Evolutionary conservation across 2,888 invertebrate genomes (phyloP), one percentile per base, ranked within the genome.

Genomic region (Unio delphinus): DNA sequence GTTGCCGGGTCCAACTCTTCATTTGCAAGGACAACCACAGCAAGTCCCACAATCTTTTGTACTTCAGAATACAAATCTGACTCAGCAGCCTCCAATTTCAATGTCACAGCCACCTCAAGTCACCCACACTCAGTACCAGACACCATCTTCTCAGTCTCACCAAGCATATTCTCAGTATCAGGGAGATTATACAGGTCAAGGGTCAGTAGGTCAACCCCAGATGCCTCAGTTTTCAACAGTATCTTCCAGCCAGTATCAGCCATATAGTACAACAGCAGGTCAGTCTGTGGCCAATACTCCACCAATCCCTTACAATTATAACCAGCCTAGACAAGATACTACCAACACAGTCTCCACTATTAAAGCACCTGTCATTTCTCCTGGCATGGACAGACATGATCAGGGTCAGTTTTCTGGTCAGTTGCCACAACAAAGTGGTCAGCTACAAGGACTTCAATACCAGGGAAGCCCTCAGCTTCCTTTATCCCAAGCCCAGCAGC

Each of bases 331-430:
- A 45, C 45, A 45, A 45, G 45, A 68, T 18, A 65, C 69, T 34
- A 84, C 82, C 17, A 80, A 71, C 62, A 82, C 80, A 26, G 82
- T 83, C 8, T 80, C 81, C 34, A 63, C 83, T 55, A 71, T 76
- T 5, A 77, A 73, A 56, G 78, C 79, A 17, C 82, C 84, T 18
- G 79, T 84, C 20, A 68, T 80, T n/a, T 82, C 82, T 15, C 80
- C 82, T 15, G 79, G 75, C n/a, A 78, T 76, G 23, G 68, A 69
- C 23, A n/a, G 45, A 55, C 67, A 20, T 34, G 54, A 26, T 67
- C 58, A 64, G 20, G 54, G 45, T 15, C 45, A 45, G 11, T 45
- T 45, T 45, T 45, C 45, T 45, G 45, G 45, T 45, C 45, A 45
- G 45, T 45, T 45, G 45, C 45, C 45, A 45, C 45, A 11, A 45